Percentiles rank a stretch among this genome's conserved stretches.
Conservation (phyloP, 2,797 vertebrate species). For the Sphenopsis melanotis region DNA sequence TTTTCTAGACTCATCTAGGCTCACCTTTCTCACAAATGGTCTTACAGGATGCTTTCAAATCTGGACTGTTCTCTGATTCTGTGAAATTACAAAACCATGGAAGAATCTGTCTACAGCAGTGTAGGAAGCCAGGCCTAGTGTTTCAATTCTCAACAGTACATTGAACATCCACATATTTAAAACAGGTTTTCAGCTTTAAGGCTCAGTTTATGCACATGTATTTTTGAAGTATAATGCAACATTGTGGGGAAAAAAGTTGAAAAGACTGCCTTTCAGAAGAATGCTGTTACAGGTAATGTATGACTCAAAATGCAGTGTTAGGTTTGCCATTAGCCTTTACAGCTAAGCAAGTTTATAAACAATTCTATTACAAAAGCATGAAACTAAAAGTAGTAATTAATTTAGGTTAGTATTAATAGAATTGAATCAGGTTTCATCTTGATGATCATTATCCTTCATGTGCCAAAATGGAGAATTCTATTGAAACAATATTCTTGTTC, state of each 20-base stretch:
- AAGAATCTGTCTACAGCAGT: background rate
- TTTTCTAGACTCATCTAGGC: background rate
- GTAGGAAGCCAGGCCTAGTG: background rate
- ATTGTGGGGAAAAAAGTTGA: rapidly evolving
- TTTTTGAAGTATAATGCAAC: background rate
- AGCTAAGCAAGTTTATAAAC: background rate
- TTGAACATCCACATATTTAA: background rate
- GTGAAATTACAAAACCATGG: background rate
- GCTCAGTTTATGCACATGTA: background rate
- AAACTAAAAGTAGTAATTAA: background rate
- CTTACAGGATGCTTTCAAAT: background rate
- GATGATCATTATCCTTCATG: background rate
- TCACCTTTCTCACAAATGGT: background rate
- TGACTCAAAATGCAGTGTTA: background rate
- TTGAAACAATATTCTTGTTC: background rate
- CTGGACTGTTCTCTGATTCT: background rate
- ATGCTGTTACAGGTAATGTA: background rate
- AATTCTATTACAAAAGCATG: background rate
- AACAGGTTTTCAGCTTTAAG: background rate
- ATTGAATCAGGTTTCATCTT: background rate
- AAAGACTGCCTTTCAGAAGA: background rate
- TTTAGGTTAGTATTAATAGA: background rate
- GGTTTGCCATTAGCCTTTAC: background rate
- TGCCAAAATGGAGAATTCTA: background rate
- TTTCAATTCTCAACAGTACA: background rate